Percentiles rank a stretch among this genome's conserved stretches.
These are phyloP conservation scores for Mesoligia furuncula DNA, from an alignment of 2,888 invertebrate genomes.

Conservation along the genomic window DNA sequence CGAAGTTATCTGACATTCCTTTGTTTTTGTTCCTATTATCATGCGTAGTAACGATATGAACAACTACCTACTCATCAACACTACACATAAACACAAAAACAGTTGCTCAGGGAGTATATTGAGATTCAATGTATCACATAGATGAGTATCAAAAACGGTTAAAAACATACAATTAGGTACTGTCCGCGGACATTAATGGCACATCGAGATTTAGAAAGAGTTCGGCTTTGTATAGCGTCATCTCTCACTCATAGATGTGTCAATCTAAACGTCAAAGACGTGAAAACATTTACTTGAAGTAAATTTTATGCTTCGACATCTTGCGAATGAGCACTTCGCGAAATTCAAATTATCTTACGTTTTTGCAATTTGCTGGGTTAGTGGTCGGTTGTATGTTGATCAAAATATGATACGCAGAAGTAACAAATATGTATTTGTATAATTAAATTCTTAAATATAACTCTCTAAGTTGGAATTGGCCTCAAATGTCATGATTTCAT, in stretches of 20 bases:
- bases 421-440: not conserved
- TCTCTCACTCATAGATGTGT: not conserved
- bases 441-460: not conserved
- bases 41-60: not conserved
- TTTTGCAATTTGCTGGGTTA: not conserved
- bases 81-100: slow-evolving; percentile 48
- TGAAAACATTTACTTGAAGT: not conserved
- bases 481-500: not conserved
- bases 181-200: too few relatives aligned
- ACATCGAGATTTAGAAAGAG: not conserved
- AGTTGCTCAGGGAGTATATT: slow-evolving; percentile 46
- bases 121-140: slow-evolving; percentile 41
- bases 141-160: slow-evolving; percentile 24
- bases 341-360: not conserved
- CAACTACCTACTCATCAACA: slow-evolving; percentile 5
- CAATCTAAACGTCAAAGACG: not conserved
- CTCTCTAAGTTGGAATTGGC: not conserved
- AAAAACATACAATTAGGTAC: not conserved
- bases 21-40: not conserved
- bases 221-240: not conserved
- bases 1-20: not conserved
- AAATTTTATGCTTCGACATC: not conserved
- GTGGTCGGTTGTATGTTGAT: not conserved
- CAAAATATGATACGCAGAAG: not conserved
- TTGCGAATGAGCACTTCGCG: not conserved